Conservation (phyloP, 2,797 vertebrate species). For the Poeciliopsis presidionis region DNA sequence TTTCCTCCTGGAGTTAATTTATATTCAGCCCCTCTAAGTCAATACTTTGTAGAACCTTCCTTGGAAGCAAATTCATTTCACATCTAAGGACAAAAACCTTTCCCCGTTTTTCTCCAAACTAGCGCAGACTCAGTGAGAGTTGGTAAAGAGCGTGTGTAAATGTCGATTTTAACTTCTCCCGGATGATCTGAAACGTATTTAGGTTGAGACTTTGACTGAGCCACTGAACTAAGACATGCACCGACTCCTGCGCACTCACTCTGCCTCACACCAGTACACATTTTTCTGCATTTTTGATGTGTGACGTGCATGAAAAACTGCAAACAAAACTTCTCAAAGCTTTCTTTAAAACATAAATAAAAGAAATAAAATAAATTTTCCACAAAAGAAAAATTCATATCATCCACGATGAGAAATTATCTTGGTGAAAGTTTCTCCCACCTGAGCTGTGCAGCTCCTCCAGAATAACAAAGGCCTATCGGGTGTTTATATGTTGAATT, state of each 20-base stretch:
- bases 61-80: background rate
- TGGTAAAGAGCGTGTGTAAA: background rate
- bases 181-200: background rate
- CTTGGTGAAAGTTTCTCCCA: background rate
- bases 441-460: background rate
- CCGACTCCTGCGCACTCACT: rapidly evolving
- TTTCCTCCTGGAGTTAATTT: background rate
- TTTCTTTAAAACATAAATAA: background rate
- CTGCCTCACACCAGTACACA: background rate
- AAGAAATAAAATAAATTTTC: no score
- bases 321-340: background rate
- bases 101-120: background rate
- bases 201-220: background rate
- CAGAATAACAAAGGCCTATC: background rate
- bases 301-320: background rate
- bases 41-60: background rate
- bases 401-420: background rate
- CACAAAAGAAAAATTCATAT: no score
- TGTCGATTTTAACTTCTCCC: background rate
- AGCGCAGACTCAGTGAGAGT: background rate
- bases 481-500: background rate
- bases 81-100: background rate
- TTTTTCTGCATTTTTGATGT: background rate
- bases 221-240: background rate
- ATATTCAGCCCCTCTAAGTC: no score